Evolutionary conservation across 35 echinoderm and acorn worm genomes (phyloP).

Genomic region (Apostichopus parvimensis): DNA sequence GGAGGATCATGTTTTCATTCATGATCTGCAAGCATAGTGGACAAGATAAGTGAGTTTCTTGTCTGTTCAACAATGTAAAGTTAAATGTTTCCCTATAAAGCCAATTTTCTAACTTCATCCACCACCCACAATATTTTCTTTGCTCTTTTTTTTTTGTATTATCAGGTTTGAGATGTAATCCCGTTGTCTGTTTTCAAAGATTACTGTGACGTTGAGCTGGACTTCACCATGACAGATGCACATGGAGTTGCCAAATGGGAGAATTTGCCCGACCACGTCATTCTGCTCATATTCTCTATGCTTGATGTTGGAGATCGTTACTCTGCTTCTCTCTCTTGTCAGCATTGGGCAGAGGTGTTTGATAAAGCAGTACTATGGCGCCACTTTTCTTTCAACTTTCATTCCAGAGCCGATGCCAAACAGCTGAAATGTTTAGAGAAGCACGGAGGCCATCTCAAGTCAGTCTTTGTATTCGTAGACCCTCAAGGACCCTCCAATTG

Average conservation of each 20-base stretch:
- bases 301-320: constrained; percentile 64
- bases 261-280: constrained; percentile 80
- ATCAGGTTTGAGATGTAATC: neutral
- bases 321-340: constrained; percentile 67
- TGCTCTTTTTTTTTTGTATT: neutral
- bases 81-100: too few species aligned
- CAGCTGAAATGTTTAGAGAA: constrained; percentile 81
- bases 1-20: too few species aligned
- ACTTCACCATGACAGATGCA: neutral
- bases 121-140: too few species aligned
- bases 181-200: neutral
- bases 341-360: constrained; percentile 69
- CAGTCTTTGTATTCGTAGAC: constrained; percentile 61
- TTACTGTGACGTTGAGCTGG: neutral
- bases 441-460: constrained; percentile 73
- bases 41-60: too few species aligned
- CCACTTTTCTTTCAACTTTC: constrained; percentile 73
- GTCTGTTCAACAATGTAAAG: too few species aligned
- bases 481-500: constrained; percentile 66
- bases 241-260: constrained; percentile 46
- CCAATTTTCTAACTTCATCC: too few species aligned
- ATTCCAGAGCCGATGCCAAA: constrained; percentile 25
- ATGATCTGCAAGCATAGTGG: too few species aligned
- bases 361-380: constrained; percentile 71
- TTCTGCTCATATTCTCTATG: constrained; percentile 71